These are phyloP conservation scores for Pteropus alecto DNA, from an alignment of 2,113 vertebrate species.

Conservation along the genomic window DNA sequence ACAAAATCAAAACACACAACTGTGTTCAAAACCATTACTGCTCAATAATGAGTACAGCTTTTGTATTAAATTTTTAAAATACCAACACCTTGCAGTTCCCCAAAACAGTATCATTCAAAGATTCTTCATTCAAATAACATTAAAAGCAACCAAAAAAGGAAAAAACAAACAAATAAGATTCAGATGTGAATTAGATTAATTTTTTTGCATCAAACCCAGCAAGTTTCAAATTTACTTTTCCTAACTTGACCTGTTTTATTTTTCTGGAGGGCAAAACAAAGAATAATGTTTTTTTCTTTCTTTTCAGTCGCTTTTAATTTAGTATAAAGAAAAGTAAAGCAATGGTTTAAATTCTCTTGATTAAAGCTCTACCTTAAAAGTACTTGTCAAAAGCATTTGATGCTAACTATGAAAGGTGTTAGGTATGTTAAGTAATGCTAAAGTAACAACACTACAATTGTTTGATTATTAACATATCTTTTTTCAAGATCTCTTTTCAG, in stretches of 20 bases:
- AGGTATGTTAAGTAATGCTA: neutral
- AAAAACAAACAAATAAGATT: neutral
- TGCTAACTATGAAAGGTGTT: neutral
- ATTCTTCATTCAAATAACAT: neutral
- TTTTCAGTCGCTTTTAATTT: neutral
- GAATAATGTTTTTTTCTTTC: neutral
- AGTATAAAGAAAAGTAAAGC: neutral
- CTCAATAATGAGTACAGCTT: neutral
- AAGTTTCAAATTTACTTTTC: constrained; percentile 17
- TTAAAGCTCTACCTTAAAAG: constrained; percentile 14
- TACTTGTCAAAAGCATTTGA: neutral
- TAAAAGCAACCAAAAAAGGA: neutral
- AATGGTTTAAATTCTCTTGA: neutral
- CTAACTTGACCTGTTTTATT: neutral
- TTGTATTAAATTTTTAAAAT: neutral
- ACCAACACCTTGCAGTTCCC: neutral
- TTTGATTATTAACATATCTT: neutral
- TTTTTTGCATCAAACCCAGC: neutral
- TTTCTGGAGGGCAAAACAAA: neutral
- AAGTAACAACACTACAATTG: neutral
- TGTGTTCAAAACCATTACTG: neutral
- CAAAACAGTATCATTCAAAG: neutral
- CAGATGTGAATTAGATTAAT: neutral
- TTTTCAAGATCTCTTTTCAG: neutral
- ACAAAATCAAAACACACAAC: neutral